phyloP scores from a whole-genome alignment of 2,113 vertebrate species.

The Candoia aspera region DNA sequence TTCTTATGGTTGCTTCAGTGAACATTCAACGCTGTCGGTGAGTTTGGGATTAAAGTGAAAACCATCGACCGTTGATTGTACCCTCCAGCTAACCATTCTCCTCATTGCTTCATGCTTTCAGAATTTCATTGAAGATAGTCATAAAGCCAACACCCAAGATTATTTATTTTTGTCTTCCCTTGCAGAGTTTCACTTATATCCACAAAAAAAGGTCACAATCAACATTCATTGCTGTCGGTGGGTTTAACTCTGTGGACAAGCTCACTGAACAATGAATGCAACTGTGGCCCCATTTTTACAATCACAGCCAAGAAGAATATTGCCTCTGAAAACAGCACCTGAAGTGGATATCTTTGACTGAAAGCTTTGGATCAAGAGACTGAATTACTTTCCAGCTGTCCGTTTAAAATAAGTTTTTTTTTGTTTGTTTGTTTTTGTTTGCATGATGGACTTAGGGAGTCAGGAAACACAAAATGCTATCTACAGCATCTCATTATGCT shows the following conservation, averaged over 20 bases:
- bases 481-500: neutral
- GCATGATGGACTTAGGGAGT: neutral
- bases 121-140: slow-evolving; percentile 63
- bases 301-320: slow-evolving; percentile 14
- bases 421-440: neutral
- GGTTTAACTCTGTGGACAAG: slow-evolving; percentile 96
- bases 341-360: neutral
- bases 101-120: slow-evolving; percentile 63
- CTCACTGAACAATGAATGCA: slow-evolving; percentile 99
- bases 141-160: slow-evolving; percentile 44
- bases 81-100: slow-evolving; percentile 86
- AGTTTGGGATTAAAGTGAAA: slow-evolving; percentile 94
- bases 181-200: slow-evolving; percentile 52
- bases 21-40: slow-evolving; percentile 99
- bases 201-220: slow-evolving; percentile 96
- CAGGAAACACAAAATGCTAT: neutral
- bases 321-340: slow-evolving; percentile 32
- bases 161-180: slow-evolving; percentile 22
- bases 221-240: slow-evolving; percentile 99
- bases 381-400: neutral
- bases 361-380: neutral
- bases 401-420: neutral
- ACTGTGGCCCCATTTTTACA: slow-evolving; percentile 94
- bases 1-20: slow-evolving; percentile 81
- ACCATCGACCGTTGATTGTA: slow-evolving; percentile 99